Evolutionary conservation across 2,113 vertebrate genomes (phyloP).

Genomic region (Catharus minimus): DNA sequence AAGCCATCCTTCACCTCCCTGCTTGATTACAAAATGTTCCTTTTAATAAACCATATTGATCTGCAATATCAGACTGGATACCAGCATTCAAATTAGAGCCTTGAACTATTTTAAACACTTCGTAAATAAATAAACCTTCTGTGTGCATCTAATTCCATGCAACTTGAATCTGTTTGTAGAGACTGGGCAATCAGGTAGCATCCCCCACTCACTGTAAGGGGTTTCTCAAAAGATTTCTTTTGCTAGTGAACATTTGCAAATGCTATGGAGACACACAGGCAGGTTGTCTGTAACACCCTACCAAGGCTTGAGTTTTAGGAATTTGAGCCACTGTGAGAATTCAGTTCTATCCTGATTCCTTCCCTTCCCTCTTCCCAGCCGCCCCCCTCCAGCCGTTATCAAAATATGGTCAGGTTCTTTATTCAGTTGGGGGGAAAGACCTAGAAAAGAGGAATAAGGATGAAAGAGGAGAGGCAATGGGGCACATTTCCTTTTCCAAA

Average conservation of each 20-base stretch:
- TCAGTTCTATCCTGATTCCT: background rate
- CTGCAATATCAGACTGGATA: slow-evolving; percentile 35
- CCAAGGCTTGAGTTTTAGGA: background rate
- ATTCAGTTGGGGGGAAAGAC: background rate
- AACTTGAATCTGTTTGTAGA: slow-evolving; percentile 13
- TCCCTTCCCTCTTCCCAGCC: background rate
- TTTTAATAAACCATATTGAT: slow-evolving; percentile 16
- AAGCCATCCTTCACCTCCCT: background rate
- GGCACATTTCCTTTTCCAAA: background rate
- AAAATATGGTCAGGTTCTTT: background rate
- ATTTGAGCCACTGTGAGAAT: background rate
- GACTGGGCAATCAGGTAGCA: background rate
- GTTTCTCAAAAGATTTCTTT: slow-evolving; percentile 9
- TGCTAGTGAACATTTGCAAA: slow-evolving; percentile 25
- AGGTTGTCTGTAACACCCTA: slow-evolving; percentile 26
- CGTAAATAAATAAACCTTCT: background rate
- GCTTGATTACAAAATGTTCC: background rate
- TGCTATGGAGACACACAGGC: background rate
- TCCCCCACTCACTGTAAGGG: slow-evolving; percentile 55
- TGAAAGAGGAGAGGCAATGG: background rate
- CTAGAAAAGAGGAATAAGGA: background rate
- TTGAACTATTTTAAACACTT: slow-evolving; percentile 31
- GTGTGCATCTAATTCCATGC: background rate
- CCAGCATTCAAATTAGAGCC: background rate
- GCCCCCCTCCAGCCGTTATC: background rate